Evolutionary conservation across 1,140 invertebrate genomes (phyloP).

Genomic region (Ostrea edulis): DNA sequence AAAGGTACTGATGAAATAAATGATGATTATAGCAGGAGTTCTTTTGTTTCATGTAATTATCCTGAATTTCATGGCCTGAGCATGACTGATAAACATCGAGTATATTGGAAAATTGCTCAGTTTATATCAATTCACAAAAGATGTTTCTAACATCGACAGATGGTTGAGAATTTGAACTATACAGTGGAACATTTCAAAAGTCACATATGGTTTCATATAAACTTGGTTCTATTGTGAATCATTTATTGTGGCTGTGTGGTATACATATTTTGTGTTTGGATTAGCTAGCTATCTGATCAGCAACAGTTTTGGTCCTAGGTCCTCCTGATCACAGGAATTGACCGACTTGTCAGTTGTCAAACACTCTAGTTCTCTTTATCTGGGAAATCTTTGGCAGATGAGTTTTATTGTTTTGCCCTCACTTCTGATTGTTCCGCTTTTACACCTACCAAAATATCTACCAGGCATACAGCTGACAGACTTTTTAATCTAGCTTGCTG

Average conservation of each 20-base stretch:
- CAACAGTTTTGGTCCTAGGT: not conserved
- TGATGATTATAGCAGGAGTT: not conserved
- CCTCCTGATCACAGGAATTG: not conserved
- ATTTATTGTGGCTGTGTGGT: not conserved
- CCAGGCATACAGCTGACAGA: slow-evolving; percentile 16
- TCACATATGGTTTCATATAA: slow-evolving; percentile 16
- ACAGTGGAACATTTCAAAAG: not conserved
- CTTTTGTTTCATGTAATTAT: not conserved
- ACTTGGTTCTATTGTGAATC: slow-evolving; percentile 9
- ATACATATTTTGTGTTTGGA: not conserved
- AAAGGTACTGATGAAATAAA: not conserved
- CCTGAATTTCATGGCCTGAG: not conserved
- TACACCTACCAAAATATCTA: slow-evolving; percentile 37
- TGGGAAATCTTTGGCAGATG: slow-evolving; percentile 28
- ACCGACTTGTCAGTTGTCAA: slow-evolving; percentile 32
- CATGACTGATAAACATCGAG: not conserved
- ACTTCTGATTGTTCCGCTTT: slow-evolving; percentile 23
- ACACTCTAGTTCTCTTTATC: not conserved
- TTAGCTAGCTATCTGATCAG: not conserved
- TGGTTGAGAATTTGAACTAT: not conserved
- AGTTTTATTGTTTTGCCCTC: slow-evolving; percentile 37
- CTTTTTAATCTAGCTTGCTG: not conserved
- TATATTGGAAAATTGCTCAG: not conserved
- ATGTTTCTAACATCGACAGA: not conserved
- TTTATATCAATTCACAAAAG: not conserved